phyloP scores from a whole-genome alignment of 2,797 vertebrate genomes.

The Semotilus atromaculatus region DNA sequence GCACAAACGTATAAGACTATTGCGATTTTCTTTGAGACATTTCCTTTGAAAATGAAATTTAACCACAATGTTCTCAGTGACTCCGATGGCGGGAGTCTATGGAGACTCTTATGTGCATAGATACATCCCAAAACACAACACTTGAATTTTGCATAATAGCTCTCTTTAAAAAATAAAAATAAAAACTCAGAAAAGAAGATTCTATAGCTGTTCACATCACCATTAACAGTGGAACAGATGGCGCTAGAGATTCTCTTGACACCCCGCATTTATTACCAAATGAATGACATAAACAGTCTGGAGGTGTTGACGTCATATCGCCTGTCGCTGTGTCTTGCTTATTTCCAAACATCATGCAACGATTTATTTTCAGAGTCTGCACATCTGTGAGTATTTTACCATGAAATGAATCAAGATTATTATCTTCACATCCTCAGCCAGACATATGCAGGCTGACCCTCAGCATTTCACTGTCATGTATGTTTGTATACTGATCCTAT shows the following conservation, averaged over 20 bases:
- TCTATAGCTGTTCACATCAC: neutral
- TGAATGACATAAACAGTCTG: neutral
- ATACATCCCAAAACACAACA: too few species aligned
- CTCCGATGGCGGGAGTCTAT: too few species aligned
- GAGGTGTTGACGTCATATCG: slow-evolving; percentile 3
- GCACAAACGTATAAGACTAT: too few species aligned
- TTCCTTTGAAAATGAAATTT: too few species aligned
- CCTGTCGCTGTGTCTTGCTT: slow-evolving; percentile 12
- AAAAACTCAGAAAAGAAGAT: neutral
- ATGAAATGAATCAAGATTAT: slow-evolving; percentile 53
- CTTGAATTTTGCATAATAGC: too few species aligned
- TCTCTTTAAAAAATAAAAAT: too few species aligned
- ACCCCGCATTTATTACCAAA: neutral
- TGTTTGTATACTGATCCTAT: neutral
- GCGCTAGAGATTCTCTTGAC: neutral
- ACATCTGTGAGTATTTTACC: slow-evolving; percentile 39
- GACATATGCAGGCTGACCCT: slow-evolving; percentile 7
- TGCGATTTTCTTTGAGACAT: too few species aligned
- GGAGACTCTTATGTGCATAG: too few species aligned
- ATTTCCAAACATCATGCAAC: slow-evolving; percentile 32
- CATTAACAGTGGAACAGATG: neutral
- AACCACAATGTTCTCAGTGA: too few species aligned
- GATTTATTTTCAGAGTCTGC: neutral
- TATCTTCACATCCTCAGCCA: slow-evolving; percentile 41
- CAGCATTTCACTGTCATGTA: neutral